Percentiles rank a stretch among this genome's conserved stretches.
Evolutionary conservation across 2,888 invertebrate species (phyloP).

Genomic region (Ophion slaviceki): DNA sequence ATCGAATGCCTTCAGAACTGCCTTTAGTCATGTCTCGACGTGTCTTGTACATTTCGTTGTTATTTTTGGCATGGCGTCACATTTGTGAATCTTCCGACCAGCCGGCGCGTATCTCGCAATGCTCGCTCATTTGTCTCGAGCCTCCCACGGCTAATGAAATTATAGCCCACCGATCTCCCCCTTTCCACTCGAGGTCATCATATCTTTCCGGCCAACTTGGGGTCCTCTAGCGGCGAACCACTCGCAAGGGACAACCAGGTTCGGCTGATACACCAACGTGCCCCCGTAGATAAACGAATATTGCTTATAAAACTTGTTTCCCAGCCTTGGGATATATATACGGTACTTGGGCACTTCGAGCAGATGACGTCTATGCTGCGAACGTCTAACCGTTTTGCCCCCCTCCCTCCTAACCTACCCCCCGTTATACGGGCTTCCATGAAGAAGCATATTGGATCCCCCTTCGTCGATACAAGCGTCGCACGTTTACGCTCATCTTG

Average conservation of each 20-base stretch:
- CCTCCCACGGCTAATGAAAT: constrained; percentile 85
- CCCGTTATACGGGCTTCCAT: constrained; percentile 16
- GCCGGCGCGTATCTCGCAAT: constrained; percentile 83
- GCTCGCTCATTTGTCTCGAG: constrained; percentile 85
- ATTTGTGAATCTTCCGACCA: constrained; percentile 77
- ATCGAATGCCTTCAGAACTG: too few relatives aligned
- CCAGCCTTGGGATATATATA: constrained; percentile 70
- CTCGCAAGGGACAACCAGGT: constrained; percentile 50
- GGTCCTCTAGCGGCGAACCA: constrained; percentile 43
- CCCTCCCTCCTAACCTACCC: constrained; percentile 12
- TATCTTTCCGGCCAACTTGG: constrained; percentile 52
- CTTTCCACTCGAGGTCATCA: constrained; percentile 54
- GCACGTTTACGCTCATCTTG: constrained; percentile 22
- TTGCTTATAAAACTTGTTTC: constrained; percentile 80
- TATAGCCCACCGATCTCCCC: constrained; percentile 81
- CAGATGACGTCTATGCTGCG: constrained; percentile 76
- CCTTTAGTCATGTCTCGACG: too few relatives aligned
- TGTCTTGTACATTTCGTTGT: constrained; percentile 62
- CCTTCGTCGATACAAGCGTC: constrained; percentile 45
- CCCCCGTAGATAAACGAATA: constrained; percentile 73
- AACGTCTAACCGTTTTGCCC: constrained; percentile 17
- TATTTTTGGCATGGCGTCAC: constrained; percentile 60
- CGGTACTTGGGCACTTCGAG: constrained; percentile 78
- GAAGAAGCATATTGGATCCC: constrained; percentile 51
- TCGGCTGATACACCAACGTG: constrained; percentile 16